Base-by-base conservation (phyloP, 2,888 invertebrate species). In the Argyresthia goedartella region DNA sequence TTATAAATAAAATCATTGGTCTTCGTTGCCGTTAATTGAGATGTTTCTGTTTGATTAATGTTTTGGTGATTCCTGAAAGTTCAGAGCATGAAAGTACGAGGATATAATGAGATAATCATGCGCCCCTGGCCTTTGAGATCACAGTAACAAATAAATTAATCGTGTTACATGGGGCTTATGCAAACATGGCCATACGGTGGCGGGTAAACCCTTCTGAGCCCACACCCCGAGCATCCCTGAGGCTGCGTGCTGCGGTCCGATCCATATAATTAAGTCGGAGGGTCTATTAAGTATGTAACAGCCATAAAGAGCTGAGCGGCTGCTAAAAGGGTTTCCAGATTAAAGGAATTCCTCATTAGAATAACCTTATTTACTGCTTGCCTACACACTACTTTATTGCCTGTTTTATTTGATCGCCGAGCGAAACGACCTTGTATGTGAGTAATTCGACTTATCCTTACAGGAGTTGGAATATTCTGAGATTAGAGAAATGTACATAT, bases 181-280 rank as follows among this genome's bases (percentile, higher is more conserved):
- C 73, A 69, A 73, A 80, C 76, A 74, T 60, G 63, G 62, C 65
- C 64, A 58, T 59, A 63, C 69, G 67, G 62, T 61, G 63, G 25
- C 25, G 59, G 61, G 60, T 55, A 72, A 73, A 73, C 77, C 75
- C 71, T 73, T n/a, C 63, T 60, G 25, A 61, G 59, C 61, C 63
- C 58, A 60, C 58, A 62, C 64, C 63, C 63, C 60, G 62, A 60
- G 57, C 62, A 64, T 62, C 64, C 63, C 63, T 60, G 62, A 60
- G 57, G 62, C 64, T 62, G 63, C 60, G 62, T 66, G 62, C 61
- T 66, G 68, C 62, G 66, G 73, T 67, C 67, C 72, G 72, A 69
- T 74, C 69, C 77, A 76, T 76, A 81, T 84, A 82, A 84, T 84
- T 82, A 82, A 82, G 73, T 76, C 81, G 78, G 68, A 76, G 79